A percentile compares a stretch with the other conserved stretches of the same genome.
These are phyloP conservation scores for Parazoanthus swiftii DNA, from an alignment of 92 coral and sea anemone genomes.

Conservation along the genomic window DNA sequence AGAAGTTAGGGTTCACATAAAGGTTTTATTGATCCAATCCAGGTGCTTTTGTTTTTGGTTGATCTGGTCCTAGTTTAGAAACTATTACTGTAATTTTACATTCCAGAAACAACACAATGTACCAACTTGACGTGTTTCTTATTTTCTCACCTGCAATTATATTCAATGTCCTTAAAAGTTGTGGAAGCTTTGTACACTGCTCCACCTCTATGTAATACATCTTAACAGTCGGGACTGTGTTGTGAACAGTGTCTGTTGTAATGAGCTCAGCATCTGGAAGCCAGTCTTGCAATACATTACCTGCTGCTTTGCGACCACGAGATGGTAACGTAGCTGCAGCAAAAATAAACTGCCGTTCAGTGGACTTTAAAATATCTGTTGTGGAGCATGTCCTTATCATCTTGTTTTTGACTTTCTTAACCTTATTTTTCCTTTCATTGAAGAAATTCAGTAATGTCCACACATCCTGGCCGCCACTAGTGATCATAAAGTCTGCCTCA, in stretches of 20 bases:
- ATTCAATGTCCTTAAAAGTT: conserved; percentile 59
- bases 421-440: conserved; percentile 22
- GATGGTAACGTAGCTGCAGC: conserved; percentile 94
- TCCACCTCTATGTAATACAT: conserved; percentile 61
- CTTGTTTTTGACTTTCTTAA: background rate
- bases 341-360: conserved; percentile 83
- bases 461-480: conserved; percentile 80
- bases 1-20: too few relatives aligned
- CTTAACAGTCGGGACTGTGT: conserved; percentile 66
- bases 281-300: conserved; percentile 69
- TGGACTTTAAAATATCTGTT: background rate
- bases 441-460: conserved; percentile 79
- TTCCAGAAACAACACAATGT: too few relatives aligned
- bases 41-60: too few relatives aligned
- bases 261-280: conserved; percentile 64
- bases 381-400: background rate
- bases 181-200: conserved; percentile 65
- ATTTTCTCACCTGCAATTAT: conserved; percentile 45
- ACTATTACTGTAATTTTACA: too few relatives aligned
- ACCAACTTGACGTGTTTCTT: background rate
- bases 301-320: conserved; percentile 79
- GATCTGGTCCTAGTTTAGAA: too few relatives aligned
- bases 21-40: too few relatives aligned
- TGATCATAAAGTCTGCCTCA: conserved; percentile 84
- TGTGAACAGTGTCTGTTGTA: conserved; percentile 71